Percentiles rank a stretch among this genome's conserved stretches.
Conservation (phyloP, 1,140 invertebrate species). For the Coboldia fuscipes region DNA sequence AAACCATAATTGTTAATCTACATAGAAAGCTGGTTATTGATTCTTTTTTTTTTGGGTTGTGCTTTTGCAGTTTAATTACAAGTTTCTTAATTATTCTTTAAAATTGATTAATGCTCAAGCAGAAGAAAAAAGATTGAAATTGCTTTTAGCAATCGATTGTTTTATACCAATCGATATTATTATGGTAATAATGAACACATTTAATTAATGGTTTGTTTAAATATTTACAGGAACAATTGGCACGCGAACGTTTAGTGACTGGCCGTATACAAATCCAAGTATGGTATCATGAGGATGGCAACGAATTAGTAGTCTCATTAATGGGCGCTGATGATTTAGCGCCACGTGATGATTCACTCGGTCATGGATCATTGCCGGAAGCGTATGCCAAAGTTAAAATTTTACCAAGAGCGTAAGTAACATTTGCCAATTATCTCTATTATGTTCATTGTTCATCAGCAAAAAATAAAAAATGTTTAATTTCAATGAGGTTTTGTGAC, state of each 20-base stretch:
- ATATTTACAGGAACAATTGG: slow-evolving; percentile 42
- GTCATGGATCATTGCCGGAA: slow-evolving; percentile 50
- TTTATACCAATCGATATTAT: too few species aligned
- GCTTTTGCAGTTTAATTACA: too few species aligned
- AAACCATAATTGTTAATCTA: too few species aligned
- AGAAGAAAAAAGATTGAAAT: too few species aligned
- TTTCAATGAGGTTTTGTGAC: too few species aligned
- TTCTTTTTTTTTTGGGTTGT: background rate
- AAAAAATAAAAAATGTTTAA: background rate
- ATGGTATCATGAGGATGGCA: slow-evolving; percentile 62
- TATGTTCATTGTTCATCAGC: too few species aligned
- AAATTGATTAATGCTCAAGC: too few species aligned
- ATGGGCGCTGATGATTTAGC: slow-evolving; percentile 66
- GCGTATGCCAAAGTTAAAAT: slow-evolving; percentile 63
- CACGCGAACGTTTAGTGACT: slow-evolving; percentile 46
- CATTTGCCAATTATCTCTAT: too few species aligned
- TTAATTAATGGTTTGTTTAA: slow-evolving; percentile 6
- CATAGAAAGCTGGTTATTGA: too few species aligned
- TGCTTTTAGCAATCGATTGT: too few species aligned
- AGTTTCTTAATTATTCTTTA: too few species aligned
- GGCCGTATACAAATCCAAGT: slow-evolving; percentile 66
- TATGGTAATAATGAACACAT: too few species aligned
- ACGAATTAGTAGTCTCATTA: slow-evolving; percentile 59
- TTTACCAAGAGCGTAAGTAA: slow-evolving; percentile 48
- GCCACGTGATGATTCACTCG: slow-evolving; percentile 45